phyloP scores from a whole-genome alignment of 2,113 vertebrate genomes.

The Alexandromys fortis region DNA sequence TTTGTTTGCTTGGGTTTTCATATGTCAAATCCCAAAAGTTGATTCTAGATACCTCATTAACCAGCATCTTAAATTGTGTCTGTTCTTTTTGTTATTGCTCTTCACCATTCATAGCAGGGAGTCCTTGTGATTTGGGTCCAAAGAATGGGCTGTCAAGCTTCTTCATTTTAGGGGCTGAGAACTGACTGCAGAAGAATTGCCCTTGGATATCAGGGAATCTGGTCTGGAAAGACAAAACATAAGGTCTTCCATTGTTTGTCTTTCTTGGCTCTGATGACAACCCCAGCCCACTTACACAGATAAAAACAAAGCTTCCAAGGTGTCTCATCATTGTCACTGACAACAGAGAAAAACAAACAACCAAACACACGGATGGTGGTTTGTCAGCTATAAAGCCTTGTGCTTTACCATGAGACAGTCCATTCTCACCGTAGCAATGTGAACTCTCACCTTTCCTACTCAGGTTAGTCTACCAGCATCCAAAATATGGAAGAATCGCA shows the following conservation, averaged over 20 bases:
- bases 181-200: background rate
- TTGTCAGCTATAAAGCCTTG: background rate
- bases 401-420: background rate
- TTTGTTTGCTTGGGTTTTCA: background rate
- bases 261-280: constrained; percentile 11
- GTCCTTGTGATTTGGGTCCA: background rate
- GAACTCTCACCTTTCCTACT: background rate
- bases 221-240: background rate
- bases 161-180: background rate
- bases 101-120: background rate
- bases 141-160: background rate
- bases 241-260: background rate
- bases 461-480: background rate
- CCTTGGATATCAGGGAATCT: background rate
- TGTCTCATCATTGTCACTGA: background rate
- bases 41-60: background rate
- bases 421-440: background rate
- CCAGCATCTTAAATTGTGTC: background rate
- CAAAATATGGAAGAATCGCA: background rate
- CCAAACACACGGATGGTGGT: background rate
- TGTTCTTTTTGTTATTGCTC: background rate
- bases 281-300: background rate
- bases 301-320: background rate
- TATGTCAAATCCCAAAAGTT: background rate
- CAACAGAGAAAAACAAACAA: background rate